phyloP scores from a whole-genome alignment of 2,888 invertebrate species.

The Blastobasis lacticolella region DNA sequence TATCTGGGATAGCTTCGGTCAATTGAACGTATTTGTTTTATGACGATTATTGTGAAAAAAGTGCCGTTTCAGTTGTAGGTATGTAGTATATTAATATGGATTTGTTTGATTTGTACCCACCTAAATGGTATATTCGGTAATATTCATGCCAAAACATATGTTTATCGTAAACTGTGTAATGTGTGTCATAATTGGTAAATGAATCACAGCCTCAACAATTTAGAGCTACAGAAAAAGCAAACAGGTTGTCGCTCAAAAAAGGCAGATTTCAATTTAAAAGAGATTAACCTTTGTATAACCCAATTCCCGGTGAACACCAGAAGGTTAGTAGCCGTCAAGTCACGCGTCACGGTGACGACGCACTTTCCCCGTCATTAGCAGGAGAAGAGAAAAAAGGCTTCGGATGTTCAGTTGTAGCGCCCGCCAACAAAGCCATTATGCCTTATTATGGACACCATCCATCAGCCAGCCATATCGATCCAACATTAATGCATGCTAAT shows the following conservation, averaged over 20 bases:
- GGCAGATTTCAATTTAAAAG: slow-evolving; percentile 47
- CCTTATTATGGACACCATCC: slow-evolving; percentile 69
- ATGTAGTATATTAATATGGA: too few species aligned
- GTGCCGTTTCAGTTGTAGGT: too few species aligned
- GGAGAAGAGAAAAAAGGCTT: slow-evolving; percentile 54
- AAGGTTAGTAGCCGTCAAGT: slow-evolving; percentile 54
- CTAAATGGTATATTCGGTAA: too few species aligned
- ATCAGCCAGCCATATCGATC: slow-evolving; percentile 70
- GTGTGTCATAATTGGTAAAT: too few species aligned
- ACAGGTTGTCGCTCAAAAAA: slow-evolving; percentile 11
- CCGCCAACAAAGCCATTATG: slow-evolving; percentile 71
- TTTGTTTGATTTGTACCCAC: too few species aligned
- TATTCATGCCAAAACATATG: too few species aligned
- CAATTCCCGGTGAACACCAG: slow-evolving; percentile 57
- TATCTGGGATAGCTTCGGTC: not conserved
- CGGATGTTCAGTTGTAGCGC: slow-evolving; percentile 55
- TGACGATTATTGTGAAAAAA: too few species aligned
- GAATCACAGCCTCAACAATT: too few species aligned
- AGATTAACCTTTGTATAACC: slow-evolving; percentile 51
- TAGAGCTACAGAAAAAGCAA: not conserved
- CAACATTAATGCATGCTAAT: slow-evolving; percentile 70
- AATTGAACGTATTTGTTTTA: too few species aligned
- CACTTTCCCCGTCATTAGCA: slow-evolving; percentile 63
- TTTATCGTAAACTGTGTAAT: too few species aligned
- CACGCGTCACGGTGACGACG: slow-evolving; percentile 55